These are phyloP conservation scores for Anguilla pacifica DNA, from an alignment of 2,797 vertebrate species.

Conservation along the genomic window DNA sequence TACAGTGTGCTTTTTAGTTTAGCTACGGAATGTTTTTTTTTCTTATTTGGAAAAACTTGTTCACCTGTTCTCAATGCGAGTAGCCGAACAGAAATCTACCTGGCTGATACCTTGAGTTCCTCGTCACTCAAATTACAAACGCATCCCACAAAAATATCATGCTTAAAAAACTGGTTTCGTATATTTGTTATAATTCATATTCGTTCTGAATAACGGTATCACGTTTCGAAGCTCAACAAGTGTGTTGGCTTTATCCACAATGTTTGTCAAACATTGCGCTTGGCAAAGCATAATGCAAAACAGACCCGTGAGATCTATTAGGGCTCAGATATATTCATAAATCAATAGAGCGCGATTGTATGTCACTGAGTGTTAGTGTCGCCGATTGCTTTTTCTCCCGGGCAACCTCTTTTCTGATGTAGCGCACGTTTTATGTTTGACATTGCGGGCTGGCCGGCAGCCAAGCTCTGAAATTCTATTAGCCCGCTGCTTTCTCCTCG, in stretches of 20 bases:
- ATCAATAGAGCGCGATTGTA: not conserved
- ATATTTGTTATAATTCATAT: not conserved
- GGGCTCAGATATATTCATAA: not conserved
- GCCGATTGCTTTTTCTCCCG: slow-evolving; percentile 36
- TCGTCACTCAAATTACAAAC: not conserved
- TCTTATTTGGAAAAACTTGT: not conserved
- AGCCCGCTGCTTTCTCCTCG: not conserved
- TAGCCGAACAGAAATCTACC: too few relatives aligned
- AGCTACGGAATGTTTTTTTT: not conserved
- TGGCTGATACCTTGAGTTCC: not conserved
- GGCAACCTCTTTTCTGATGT: slow-evolving; percentile 45
- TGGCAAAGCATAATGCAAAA: not conserved
- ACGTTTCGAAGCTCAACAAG: not conserved
- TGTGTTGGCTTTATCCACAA: not conserved
- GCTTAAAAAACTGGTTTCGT: not conserved
- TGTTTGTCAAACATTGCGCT: not conserved
- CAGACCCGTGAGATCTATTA: not conserved
- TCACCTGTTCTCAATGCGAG: too few relatives aligned
- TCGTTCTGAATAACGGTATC: not conserved
- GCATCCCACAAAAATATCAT: not conserved
- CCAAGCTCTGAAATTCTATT: slow-evolving; percentile 45
- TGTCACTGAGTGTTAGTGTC: slow-evolving; percentile 27
- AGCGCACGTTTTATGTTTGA: slow-evolving; percentile 60
- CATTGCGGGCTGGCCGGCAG: slow-evolving; percentile 65
- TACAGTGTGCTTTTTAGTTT: not conserved